These are phyloP conservation scores for Archocentrus centrarchus DNA, from an alignment of 2,113 vertebrate species.

Conservation along the genomic window DNA sequence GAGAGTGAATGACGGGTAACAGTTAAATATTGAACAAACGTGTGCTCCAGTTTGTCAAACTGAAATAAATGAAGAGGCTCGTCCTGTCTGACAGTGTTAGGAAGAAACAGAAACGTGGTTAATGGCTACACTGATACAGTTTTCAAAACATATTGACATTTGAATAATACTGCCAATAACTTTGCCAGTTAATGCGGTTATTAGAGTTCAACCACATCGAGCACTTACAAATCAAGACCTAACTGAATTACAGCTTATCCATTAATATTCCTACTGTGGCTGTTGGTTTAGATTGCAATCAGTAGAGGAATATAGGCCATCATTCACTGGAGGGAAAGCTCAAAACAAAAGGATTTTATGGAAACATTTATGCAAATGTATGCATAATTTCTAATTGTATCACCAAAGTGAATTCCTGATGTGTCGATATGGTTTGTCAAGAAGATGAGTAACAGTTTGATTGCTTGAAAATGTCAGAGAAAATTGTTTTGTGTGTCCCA, in stretches of 20 bases:
- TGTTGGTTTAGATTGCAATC: conserved; percentile 57
- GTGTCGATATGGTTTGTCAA: conserved; percentile 43
- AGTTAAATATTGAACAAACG: conserved; percentile 19
- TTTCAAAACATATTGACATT: conserved; percentile 43
- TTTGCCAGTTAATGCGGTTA: conserved; percentile 24
- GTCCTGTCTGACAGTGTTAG: not conserved
- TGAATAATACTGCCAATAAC: conserved; percentile 49
- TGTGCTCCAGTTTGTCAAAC: not conserved
- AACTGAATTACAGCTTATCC: conserved; percentile 9
- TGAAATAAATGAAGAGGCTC: not conserved
- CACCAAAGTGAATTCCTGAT: conserved; percentile 56
- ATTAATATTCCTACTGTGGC: conserved; percentile 28
- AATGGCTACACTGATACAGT: conserved; percentile 14
- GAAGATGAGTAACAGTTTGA: conserved; percentile 36
- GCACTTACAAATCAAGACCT: conserved; percentile 25
- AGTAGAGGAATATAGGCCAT: conserved; percentile 64
- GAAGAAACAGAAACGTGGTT: not conserved
- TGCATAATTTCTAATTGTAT: conserved; percentile 61
- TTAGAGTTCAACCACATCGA: conserved; percentile 23
- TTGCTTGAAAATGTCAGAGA: conserved; percentile 61
- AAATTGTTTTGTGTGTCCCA: conserved; percentile 24
- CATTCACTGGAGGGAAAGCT: conserved; percentile 68
- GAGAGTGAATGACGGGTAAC: conserved; percentile 24
- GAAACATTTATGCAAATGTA: conserved; percentile 75
- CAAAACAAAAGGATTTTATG: conserved; percentile 64